Base-by-base conservation (phyloP, 2,888 invertebrate species). In the Gnatocerus cornutus region DNA sequence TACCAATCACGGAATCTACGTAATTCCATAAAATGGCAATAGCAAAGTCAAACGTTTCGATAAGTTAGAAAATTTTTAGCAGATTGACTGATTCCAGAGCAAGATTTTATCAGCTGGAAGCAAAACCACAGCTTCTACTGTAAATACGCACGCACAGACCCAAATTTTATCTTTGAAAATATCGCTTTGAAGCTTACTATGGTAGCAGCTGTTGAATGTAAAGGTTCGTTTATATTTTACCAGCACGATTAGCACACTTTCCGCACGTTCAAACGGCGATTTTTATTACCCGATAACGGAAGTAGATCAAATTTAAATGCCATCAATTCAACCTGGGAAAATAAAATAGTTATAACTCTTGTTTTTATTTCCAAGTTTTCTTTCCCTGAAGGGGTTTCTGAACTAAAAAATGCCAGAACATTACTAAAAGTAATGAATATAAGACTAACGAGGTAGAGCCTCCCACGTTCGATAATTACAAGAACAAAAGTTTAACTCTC, bases 141-240 rank as follows among this genome's bases (percentile, higher is more conserved):
- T 58, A 59, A 46, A 59, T 30, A 46, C 30, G 45, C 21, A 21
- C 21, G 21, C 21, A 21, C 21, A 21, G 21, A 21, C 21, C 21
- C 21, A 21, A 59, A 59, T 46, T 59, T 45, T 59, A 21, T 29
- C 59, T 43, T 43, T 59, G 43, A 30, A 59, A 46, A 59, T 29
- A 59, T 59, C 56, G 29, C 30, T 59, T 59, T 56, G 56, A 56
- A 56, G 56, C 43, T 56, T 21, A 41, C 43, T 39, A 43, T 27
- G 16, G 56, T 12, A 12, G 21, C 41, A 56, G 21, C 56, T 43
- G 43, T 56, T 43, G 56, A 56, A 27, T 56, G 39, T 56, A n/a
- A 21, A 13, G 56, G 29, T 56, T 56, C 43, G 39, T 56, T 56
- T 43, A 41, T 43, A 43, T n/a, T 56, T 56, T 56, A 10, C 13